These are phyloP conservation scores for Fragum fragum DNA, from an alignment of 2,888 invertebrate species.

Conservation along the genomic window DNA sequence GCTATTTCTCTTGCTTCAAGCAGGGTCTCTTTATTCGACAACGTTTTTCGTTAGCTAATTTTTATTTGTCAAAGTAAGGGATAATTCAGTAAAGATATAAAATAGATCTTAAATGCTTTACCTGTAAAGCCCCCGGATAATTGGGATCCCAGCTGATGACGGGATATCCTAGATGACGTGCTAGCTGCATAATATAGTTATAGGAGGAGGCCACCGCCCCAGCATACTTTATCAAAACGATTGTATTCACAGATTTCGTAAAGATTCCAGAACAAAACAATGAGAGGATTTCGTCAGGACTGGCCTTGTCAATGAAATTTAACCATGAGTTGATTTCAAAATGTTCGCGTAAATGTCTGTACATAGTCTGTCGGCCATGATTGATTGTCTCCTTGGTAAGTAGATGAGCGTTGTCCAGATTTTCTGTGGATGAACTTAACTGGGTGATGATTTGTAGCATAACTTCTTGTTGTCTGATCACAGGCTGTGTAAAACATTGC, in stretches of 20 bases:
- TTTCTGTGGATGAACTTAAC: constrained; percentile 29
- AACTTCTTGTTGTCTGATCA: constrained; percentile 51
- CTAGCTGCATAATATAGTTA: constrained; percentile 69
- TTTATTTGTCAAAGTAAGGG: too few species aligned
- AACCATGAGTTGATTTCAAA: constrained; percentile 61
- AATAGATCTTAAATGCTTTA: too few species aligned
- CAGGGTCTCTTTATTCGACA: too few species aligned
- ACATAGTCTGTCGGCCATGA: constrained; percentile 33
- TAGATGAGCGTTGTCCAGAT: constrained; percentile 44
- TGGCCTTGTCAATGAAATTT: constrained; percentile 62
- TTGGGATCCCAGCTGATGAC: constrained; percentile 76
- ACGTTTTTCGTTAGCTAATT: too few species aligned
- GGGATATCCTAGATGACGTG: constrained; percentile 70
- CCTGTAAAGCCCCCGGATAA: constrained; percentile 71
- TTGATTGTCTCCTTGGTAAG: constrained; percentile 51
- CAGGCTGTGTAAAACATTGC: constrained; percentile 13
- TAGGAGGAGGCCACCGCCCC: constrained; percentile 56
- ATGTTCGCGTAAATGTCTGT: constrained; percentile 49
- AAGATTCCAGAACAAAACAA: constrained; percentile 73
- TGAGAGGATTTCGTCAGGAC: constrained; percentile 68
- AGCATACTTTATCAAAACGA: constrained; percentile 67
- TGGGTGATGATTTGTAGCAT: constrained; percentile 56
- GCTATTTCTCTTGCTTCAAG: too few species aligned
- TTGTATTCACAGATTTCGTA: constrained; percentile 64
- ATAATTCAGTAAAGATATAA: too few species aligned